Conservation (phyloP, 2,113 vertebrate species). For the Eonycteris spelaea region DNA sequence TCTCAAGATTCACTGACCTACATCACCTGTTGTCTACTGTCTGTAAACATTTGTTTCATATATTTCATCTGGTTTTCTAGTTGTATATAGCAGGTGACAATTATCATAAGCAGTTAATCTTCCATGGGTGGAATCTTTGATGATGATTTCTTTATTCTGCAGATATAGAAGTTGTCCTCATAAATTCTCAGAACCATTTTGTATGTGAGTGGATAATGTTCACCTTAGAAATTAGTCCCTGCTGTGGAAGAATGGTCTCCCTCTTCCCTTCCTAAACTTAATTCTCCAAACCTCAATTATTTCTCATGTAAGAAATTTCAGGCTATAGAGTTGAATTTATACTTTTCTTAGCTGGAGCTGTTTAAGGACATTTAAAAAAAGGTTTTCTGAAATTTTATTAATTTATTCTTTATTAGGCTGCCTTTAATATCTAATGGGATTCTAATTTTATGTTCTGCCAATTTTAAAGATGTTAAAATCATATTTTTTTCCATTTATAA, state of each 20-base stretch:
- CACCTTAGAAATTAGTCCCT: not conserved
- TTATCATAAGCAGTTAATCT: not conserved
- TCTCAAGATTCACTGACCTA: not conserved
- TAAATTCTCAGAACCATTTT: not conserved
- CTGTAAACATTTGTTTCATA: not conserved
- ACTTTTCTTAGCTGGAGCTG: not conserved
- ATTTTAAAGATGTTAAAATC: not conserved
- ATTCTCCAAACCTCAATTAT: not conserved
- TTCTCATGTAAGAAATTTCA: not conserved
- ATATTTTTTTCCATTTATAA: not conserved
- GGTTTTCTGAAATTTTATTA: not conserved
- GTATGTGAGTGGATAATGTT: not conserved
- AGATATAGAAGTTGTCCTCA: not conserved
- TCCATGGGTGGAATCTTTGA: not conserved
- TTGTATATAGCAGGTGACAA: not conserved
- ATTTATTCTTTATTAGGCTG: constrained; percentile 17
- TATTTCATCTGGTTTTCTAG: not conserved
- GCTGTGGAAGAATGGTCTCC: not conserved
- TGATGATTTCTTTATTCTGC: not conserved
- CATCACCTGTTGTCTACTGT: not conserved
- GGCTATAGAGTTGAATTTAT: not conserved
- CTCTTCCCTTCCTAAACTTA: not conserved
- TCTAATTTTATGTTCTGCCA: not conserved
- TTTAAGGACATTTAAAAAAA: not conserved
- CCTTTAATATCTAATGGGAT: not conserved